Base-by-base conservation (phyloP, 1,140 invertebrate genomes). In the Heliconius himera region DNA sequence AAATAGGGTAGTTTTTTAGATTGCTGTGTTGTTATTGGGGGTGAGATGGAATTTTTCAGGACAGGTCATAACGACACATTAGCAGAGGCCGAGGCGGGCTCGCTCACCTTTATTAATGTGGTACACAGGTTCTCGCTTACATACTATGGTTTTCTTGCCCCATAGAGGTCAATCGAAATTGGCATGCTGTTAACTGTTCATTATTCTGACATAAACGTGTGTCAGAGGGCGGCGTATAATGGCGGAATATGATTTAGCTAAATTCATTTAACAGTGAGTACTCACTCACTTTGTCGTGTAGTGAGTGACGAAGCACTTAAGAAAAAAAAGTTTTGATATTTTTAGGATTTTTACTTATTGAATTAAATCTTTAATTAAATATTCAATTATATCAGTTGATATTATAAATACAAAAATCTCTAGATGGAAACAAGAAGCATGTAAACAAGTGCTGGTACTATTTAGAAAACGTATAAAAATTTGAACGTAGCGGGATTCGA, bases 21-120 rank as follows among this genome's bases (percentile, higher is more conserved):
- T 73, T 87, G 33, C 33, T 83, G n/a, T 4, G 0, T 20, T 54
- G 70, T 74, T 56, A 78, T 79, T 88, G 74, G 82, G 85, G 87
- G 87, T 82, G 79, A 81, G 82, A 88, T 88, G 85, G 91, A 91
- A 90, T 91, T 92, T 93, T 91, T 90, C 89, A 90, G 91, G 87
- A 88, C 85, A 87, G 87, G 84, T 85, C 89, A 90, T 93, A 92
- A 93, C 91, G 88, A 89, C 90, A 90, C 90, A 93, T 93, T 93
- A 93, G 90, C 83, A 83, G 88, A 88, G 88, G 90, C 83, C 84
- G 88, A 88, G 88, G 90, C 84, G 87, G 84, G 82, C 87, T 87
- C 89, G 85, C 88, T 92, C 89, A 92, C 91, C 88, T 92, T 92
- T 90, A 90, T 91, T 92, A 92, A 92, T 92, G 90, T 80, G 86